Conservation (phyloP, 2,888 invertebrate genomes). For the Eutolmus rufibarbis region DNA sequence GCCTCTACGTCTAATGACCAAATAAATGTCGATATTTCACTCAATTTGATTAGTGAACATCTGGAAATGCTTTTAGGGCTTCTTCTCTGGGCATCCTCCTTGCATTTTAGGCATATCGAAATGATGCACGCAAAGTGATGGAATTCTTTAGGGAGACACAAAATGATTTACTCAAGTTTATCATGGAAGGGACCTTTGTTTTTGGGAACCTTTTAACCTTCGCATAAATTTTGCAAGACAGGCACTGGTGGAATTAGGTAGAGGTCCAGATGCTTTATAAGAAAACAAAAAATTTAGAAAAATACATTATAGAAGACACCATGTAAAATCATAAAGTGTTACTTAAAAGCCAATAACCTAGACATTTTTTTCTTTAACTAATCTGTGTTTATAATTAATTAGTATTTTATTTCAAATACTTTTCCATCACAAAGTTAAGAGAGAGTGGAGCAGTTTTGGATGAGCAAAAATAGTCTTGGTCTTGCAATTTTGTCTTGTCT, state of each 20-base stretch:
- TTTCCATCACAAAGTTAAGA: too few species aligned
- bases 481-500: too few species aligned
- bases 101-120: background rate
- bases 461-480: too few species aligned
- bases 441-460: too few species aligned
- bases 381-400: too few species aligned
- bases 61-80: conserved; percentile 43
- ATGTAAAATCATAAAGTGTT: too few species aligned
- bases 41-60: conserved; percentile 46
- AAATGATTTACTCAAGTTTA: conserved; percentile 10
- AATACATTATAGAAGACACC: too few species aligned
- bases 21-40: conserved; percentile 48
- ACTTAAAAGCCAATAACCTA: too few species aligned
- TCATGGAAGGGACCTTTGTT: background rate
- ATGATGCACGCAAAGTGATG: conserved; percentile 30
- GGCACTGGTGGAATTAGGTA: background rate
- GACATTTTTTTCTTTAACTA: too few species aligned
- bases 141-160: conserved; percentile 5
- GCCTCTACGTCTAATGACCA: conserved; percentile 44
- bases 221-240: background rate
- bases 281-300: too few species aligned
- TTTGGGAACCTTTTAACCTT: background rate
- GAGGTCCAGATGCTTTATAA: too few species aligned
- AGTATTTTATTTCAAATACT: too few species aligned
- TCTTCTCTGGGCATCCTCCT: background rate